phyloP scores from a whole-genome alignment of 2,888 invertebrate genomes.

The Smittia aterrima region DNA sequence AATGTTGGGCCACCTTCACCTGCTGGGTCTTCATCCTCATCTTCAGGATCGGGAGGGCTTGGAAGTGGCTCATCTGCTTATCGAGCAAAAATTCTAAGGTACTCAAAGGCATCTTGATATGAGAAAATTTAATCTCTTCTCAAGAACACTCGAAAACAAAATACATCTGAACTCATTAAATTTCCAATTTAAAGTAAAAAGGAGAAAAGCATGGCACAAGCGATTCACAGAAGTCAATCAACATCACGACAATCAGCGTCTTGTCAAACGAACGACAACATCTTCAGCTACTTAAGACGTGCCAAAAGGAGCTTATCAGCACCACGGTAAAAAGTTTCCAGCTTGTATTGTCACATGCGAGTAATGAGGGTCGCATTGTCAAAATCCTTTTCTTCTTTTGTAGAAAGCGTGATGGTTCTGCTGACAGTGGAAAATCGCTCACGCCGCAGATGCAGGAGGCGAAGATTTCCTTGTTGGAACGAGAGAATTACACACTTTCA shows the following conservation, averaged over 20 bases:
- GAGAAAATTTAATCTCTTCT: background rate
- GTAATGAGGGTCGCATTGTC: background rate
- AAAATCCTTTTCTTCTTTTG: background rate
- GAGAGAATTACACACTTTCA: conserved; percentile 26
- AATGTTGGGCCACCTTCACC: conserved; percentile 33
- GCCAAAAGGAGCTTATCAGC: conserved; percentile 51
- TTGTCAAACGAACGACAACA: conserved; percentile 41
- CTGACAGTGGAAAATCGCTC: conserved; percentile 48
- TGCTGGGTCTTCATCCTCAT: conserved; percentile 10
- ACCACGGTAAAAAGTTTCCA: conserved; percentile 46
- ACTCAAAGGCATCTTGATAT: background rate
- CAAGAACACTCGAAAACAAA: background rate
- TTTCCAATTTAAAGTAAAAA: conserved; percentile 31
- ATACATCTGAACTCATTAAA: background rate
- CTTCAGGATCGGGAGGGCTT: conserved; percentile 16
- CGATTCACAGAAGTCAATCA: conserved; percentile 59
- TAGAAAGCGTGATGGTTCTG: conserved; percentile 48
- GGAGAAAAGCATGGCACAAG: conserved; percentile 50
- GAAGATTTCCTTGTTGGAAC: conserved; percentile 25
- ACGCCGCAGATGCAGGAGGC: conserved; percentile 37
- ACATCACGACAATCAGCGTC: conserved; percentile 51
- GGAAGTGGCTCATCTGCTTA: conserved; percentile 29
- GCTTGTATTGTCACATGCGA: background rate
- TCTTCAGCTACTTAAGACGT: conserved; percentile 47
- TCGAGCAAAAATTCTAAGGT: conserved; percentile 40